Evolutionary conservation across 2,113 vertebrate species (phyloP).

Genomic region (Scytalopus superciliaris): DNA sequence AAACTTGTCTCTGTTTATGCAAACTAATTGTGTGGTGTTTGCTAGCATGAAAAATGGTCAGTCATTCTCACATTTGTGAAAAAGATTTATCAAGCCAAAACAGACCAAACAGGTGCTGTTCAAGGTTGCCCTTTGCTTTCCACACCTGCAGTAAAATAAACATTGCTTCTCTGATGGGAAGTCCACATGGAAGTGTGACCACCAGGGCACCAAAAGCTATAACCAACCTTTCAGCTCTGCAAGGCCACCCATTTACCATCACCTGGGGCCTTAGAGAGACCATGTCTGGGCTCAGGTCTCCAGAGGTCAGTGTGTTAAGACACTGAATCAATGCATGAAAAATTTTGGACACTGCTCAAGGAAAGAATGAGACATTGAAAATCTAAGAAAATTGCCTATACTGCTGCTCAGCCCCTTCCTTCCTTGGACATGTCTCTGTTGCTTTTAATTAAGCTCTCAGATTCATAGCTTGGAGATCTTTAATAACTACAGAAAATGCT

Average conservation of each 20-base stretch:
- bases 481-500: conserved; percentile 74
- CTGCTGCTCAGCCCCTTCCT: background rate
- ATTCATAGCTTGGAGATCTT: conserved; percentile 72
- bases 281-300: background rate
- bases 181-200: background rate
- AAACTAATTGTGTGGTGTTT: background rate
- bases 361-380: background rate
- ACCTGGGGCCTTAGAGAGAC: background rate
- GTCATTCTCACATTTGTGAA: conserved; percentile 12
- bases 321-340: background rate
- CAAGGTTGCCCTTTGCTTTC: conserved; percentile 33
- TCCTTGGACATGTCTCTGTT: conserved; percentile 47
- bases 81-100: conserved; percentile 23
- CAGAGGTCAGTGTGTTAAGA: background rate
- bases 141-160: conserved; percentile 44
- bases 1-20: background rate
- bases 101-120: conserved; percentile 21
- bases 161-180: conserved; percentile 19
- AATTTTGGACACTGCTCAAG: background rate
- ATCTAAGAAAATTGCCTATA: background rate
- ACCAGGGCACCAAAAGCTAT: background rate
- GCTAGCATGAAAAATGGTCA: background rate
- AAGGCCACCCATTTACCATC: background rate
- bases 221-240: background rate
- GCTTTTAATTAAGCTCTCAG: conserved; percentile 75